phyloP scores from a whole-genome alignment of 2,113 vertebrate species.

The Plecturocebus donacophilus region DNA sequence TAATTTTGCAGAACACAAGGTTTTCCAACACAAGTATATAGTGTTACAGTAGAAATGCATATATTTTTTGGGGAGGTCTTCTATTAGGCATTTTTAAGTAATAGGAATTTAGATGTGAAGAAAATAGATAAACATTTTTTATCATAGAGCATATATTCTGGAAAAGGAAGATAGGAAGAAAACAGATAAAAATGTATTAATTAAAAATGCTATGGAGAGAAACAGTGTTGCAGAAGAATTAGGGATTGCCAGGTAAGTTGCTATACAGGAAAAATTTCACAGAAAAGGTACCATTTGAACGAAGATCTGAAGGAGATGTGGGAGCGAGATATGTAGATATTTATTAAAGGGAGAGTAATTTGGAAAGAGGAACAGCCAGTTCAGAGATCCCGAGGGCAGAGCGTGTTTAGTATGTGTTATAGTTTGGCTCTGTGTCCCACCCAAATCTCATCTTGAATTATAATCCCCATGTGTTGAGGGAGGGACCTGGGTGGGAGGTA shows the following conservation, averaged over 20 bases:
- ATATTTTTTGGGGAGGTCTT: not conserved
- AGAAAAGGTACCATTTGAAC: not conserved
- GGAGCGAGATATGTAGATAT: not conserved
- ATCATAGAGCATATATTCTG: not conserved
- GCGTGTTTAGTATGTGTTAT: not conserved
- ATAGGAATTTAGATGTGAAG: not conserved
- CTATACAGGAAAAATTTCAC: not conserved
- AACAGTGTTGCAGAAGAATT: not conserved
- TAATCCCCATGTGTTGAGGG: too few relatives aligned
- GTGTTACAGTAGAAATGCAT: not conserved
- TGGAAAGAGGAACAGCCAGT: not conserved
- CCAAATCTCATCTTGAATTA: too few relatives aligned
- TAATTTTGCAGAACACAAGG: conserved; percentile 7
- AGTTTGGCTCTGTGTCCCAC: too few relatives aligned
- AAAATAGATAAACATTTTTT: not conserved
- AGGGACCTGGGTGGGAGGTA: too few relatives aligned
- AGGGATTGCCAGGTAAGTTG: not conserved
- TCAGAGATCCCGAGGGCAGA: not conserved
- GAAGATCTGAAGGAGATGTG: not conserved
- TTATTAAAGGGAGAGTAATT: conserved; percentile 13
- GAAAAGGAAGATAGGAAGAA: not conserved
- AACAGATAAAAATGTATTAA: not conserved
- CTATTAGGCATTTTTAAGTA: not conserved
- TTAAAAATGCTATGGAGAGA: not conserved
- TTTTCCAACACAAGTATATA: not conserved